Percentiles rank a stretch among this genome's conserved stretches.
These are phyloP conservation scores for Proterorhinus semilunaris DNA, from an alignment of 2,113 vertebrate genomes.

Conservation along the genomic window DNA sequence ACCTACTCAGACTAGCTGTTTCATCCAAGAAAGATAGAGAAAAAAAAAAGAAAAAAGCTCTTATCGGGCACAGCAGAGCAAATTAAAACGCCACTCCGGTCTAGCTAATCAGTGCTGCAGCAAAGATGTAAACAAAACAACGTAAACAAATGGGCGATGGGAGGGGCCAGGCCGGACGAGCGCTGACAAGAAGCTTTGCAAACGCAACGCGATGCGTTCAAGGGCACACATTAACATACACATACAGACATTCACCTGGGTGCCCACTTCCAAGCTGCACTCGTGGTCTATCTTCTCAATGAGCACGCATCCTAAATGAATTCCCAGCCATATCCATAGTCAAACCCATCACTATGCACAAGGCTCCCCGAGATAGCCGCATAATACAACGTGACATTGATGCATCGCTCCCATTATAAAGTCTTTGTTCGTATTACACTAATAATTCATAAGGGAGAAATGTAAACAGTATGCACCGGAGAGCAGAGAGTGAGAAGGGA, in stretches of 20 bases:
- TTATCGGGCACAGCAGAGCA: conserved; percentile 76
- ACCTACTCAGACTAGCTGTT: conserved; percentile 61
- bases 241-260: conserved; percentile 19
- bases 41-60: conserved; percentile 57
- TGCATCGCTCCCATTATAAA: conserved; percentile 77
- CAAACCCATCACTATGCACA: conserved; percentile 68
- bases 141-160: conserved; percentile 53
- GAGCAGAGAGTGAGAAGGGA: conserved; percentile 57
- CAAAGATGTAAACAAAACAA: conserved; percentile 72
- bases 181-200: conserved; percentile 54
- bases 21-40: conserved; percentile 72
- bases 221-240: conserved; percentile 16
- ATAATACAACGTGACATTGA: conserved; percentile 78
- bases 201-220: conserved; percentile 8
- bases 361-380: conserved; percentile 68
- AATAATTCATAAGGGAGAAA: conserved; percentile 79
- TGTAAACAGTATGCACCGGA: conserved; percentile 73
- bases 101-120: conserved; percentile 69
- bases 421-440: conserved; percentile 76
- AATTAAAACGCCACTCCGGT: conserved; percentile 77
- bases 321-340: conserved; percentile 60
- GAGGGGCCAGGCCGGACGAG: conserved; percentile 25
- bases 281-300: conserved; percentile 40
- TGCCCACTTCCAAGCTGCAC: conserved; percentile 40
- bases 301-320: conserved; percentile 65